phyloP scores from a whole-genome alignment of 2,888 invertebrate species.

The Danaus chrysippus region DNA sequence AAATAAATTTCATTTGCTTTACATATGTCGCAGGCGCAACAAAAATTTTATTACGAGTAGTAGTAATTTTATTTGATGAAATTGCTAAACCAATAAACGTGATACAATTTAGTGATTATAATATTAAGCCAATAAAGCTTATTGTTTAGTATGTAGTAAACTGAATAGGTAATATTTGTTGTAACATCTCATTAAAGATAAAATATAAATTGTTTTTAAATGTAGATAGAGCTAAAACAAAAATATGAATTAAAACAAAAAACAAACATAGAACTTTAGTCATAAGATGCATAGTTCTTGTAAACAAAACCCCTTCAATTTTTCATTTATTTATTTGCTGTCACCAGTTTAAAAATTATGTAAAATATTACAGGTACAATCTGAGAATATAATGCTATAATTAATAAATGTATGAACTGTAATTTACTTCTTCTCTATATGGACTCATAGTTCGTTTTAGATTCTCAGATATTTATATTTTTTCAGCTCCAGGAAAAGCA shows the following conservation, averaged over 20 bases:
- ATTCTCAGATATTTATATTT: conserved; percentile 11
- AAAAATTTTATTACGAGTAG: conserved; percentile 10
- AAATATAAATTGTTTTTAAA: too few species aligned
- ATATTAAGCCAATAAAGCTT: conserved; percentile 10
- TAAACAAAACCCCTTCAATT: too few species aligned
- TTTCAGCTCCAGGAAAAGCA: conserved; percentile 36
- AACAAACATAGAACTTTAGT: too few species aligned
- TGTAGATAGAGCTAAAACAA: too few species aligned
- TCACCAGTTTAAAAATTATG: too few species aligned
- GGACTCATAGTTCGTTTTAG: conserved; percentile 10
- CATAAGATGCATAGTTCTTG: too few species aligned
- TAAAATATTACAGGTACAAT: too few species aligned
- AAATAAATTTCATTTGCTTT: conserved; percentile 12
- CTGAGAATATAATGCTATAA: too few species aligned
- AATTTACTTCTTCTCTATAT: background rate
- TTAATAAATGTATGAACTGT: background rate
- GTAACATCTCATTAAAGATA: background rate
- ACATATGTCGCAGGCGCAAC: conserved; percentile 10
- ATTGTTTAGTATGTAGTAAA: conserved; percentile 10
- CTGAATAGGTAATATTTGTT: background rate
- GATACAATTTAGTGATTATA: conserved; percentile 16
- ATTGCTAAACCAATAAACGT: conserved; percentile 13
- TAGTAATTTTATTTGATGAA: conserved; percentile 5
- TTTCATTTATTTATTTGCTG: too few species aligned
- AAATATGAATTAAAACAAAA: too few species aligned